Percentiles rank a stretch among this genome's conserved stretches.
These are phyloP conservation scores for Mythimna loreyi DNA, from an alignment of 2,888 invertebrate species.

Conservation along the genomic window DNA sequence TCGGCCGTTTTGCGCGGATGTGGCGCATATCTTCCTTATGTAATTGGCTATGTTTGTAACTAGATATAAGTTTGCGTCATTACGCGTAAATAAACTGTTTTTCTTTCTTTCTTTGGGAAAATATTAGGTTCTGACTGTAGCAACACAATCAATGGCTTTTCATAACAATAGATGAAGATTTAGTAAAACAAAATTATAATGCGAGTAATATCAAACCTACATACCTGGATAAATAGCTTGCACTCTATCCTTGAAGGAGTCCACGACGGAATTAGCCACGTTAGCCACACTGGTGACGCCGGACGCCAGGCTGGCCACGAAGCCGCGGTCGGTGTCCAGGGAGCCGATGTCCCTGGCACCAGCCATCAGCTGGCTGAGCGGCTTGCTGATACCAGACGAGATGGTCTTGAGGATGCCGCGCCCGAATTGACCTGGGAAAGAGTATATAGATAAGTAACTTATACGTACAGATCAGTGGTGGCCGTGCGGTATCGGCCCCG, in stretches of 20 bases:
- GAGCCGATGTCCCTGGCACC: slow-evolving; percentile 90
- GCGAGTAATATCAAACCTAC: background rate
- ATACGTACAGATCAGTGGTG: too few species aligned
- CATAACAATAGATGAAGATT: too few species aligned
- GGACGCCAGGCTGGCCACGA: slow-evolving; percentile 85
- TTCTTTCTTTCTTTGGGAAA: too few species aligned
- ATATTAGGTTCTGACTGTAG: too few species aligned
- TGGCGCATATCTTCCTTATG: too few species aligned
- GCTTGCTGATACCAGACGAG: slow-evolving; percentile 83
- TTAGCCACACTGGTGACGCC: slow-evolving; percentile 84
- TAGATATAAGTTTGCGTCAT: too few species aligned
- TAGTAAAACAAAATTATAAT: too few species aligned
- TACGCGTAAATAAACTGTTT: too few species aligned
- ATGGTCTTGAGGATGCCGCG: slow-evolving; percentile 86
- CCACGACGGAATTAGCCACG: slow-evolving; percentile 83
- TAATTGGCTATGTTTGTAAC: too few species aligned
- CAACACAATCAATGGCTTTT: too few species aligned
- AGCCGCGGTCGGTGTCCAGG: slow-evolving; percentile 91
- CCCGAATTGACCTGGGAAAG: slow-evolving; percentile 83
- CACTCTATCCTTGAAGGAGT: slow-evolving; percentile 88
- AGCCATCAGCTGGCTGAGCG: slow-evolving; percentile 91
- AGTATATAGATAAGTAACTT: background rate
- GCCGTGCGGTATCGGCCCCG: too few species aligned
- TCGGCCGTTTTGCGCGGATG: too few species aligned
- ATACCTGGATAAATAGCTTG: slow-evolving; percentile 91